Evolutionary conservation across 1,140 invertebrate species (phyloP).

Genomic region (Lepidurus couesii): DNA sequence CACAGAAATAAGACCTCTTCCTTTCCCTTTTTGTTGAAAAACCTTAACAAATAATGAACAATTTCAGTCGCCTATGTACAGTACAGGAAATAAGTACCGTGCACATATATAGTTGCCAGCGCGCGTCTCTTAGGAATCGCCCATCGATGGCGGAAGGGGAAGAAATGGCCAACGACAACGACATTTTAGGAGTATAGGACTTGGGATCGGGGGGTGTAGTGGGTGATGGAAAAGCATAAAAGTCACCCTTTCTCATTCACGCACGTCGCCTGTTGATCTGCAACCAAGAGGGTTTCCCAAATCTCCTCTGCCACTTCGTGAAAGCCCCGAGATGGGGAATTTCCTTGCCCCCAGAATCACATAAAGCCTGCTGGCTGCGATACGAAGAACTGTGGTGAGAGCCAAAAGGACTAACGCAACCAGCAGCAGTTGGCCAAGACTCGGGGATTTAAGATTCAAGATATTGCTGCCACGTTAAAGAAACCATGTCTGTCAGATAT

Average conservation of each 20-base stretch:
- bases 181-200: neutral
- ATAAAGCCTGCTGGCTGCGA: constrained; percentile 1
- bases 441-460: constrained; percentile 5
- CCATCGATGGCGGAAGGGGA: neutral
- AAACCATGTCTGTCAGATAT: neutral
- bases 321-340: neutral
- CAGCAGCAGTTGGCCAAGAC: neutral
- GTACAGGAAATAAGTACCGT: too few species aligned
- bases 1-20: neutral
- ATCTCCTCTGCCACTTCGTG: constrained; percentile 17
- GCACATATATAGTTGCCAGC: too few species aligned
- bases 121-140: too few species aligned
- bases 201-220: neutral
- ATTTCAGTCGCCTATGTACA: too few species aligned
- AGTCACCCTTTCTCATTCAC: constrained; percentile 8
- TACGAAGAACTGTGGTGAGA: neutral
- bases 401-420: neutral
- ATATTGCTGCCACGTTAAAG: constrained; percentile 22
- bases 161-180: neutral
- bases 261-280: constrained; percentile 1
- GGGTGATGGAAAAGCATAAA: constrained; percentile 17
- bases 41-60: too few species aligned
- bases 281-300: neutral
- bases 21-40: too few species aligned
- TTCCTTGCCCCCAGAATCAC: neutral